Conservation (phyloP, 2,113 vertebrate genomes). For the Aix galericulata region DNA sequence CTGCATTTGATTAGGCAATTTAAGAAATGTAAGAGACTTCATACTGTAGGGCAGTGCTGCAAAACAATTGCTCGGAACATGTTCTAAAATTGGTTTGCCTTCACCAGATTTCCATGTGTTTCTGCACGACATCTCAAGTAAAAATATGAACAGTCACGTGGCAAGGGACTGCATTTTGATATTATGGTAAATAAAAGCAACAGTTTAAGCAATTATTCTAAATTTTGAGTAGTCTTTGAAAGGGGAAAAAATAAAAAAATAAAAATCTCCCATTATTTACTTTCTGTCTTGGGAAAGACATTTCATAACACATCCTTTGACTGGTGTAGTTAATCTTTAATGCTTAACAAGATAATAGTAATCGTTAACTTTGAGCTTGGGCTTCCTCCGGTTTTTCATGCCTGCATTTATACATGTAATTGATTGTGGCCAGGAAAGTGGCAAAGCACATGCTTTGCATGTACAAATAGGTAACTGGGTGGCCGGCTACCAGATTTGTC, state of each 20-base stretch:
- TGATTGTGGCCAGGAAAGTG: constrained; percentile 13
- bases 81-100: constrained; percentile 81
- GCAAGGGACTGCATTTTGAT: constrained; percentile 44
- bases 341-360: constrained; percentile 32
- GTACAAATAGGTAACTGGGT: background rate
- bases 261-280: constrained; percentile 20
- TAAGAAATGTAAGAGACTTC: constrained; percentile 72
- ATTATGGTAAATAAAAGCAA: constrained; percentile 54
- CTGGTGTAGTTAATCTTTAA: constrained; percentile 38
- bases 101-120: constrained; percentile 61
- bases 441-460: constrained; percentile 24
- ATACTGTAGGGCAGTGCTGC: constrained; percentile 77
- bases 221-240: constrained; percentile 21
- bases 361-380: constrained; percentile 24
- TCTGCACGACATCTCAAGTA: constrained; percentile 51
- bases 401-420: background rate
- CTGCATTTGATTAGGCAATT: constrained; percentile 79
- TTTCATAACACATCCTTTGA: constrained; percentile 47
- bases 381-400: constrained; percentile 34
- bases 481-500: background rate
- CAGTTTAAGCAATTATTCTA: constrained; percentile 30
- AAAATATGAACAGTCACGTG: constrained; percentile 53
- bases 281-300: background rate
- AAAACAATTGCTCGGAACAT: constrained; percentile 74
- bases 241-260: background rate